phyloP scores from a whole-genome alignment of 2,888 invertebrate species.

The Poecilobothrus nobilitatus region DNA sequence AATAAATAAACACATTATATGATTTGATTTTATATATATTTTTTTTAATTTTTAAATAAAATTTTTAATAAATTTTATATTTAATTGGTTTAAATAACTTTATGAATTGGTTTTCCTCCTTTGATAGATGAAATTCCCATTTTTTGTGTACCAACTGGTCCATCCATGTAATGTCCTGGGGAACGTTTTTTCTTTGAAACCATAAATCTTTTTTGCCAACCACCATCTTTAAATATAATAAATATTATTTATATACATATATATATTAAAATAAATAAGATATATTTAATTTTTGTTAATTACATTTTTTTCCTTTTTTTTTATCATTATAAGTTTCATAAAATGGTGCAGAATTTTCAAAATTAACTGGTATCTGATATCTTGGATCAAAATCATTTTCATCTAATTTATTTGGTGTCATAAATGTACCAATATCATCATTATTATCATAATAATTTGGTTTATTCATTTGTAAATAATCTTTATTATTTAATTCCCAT shows the following conservation, averaged over 20 bases:
- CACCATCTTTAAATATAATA: too few relatives aligned
- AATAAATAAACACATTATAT: too few relatives aligned
- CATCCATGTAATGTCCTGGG: conserved; percentile 32
- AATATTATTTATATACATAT: conserved; percentile 25
- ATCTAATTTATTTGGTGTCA: neutral
- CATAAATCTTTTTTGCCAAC: conserved; percentile 39
- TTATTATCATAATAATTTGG: conserved; percentile 7
- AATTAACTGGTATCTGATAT: conserved; percentile 32
- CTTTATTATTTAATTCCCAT: neutral
- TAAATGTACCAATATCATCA: conserved; percentile 13
- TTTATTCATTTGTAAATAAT: neutral
- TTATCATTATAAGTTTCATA: conserved; percentile 38
- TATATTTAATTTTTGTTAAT: conserved; percentile 25
- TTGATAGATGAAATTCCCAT: neutral
- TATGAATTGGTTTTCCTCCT: neutral
- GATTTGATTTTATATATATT: neutral
- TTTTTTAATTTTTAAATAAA: neutral
- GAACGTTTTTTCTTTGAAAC: conserved; percentile 42
- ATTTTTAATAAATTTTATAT: neutral
- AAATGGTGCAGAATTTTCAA: conserved; percentile 35
- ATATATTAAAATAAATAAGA: neutral
- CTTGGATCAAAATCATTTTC: neutral
- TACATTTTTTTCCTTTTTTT: conserved; percentile 30
- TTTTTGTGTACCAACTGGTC: conserved; percentile 24
- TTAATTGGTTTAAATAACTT: neutral